Evolutionary conservation across 2,113 vertebrate genomes (phyloP).

Genomic region (Ia io): DNA sequence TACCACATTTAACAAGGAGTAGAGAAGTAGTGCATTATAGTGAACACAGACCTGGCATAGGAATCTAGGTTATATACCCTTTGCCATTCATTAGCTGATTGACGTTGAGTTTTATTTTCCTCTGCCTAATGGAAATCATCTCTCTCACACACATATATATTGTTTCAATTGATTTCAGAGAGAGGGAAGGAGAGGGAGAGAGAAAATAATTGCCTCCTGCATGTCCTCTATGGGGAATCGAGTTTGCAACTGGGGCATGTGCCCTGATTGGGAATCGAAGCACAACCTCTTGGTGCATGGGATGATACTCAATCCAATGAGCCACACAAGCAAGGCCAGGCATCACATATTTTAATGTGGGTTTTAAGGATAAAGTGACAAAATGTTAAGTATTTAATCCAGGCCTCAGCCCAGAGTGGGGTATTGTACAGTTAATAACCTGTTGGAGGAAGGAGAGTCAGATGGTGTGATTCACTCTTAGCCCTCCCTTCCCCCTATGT

Average conservation of each 20-base stretch:
- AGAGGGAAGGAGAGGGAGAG: no score
- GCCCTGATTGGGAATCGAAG: no score
- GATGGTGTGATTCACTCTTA: no score
- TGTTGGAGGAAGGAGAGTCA: neutral
- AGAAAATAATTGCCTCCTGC: no score
- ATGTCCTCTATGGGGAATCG: no score
- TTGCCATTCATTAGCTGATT: neutral
- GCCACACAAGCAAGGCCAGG: no score
- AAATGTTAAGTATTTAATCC: neutral
- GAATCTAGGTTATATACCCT: neutral
- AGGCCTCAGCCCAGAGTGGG: neutral
- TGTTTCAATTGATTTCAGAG: no score
- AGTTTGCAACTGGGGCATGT: no score
- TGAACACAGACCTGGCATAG: neutral
- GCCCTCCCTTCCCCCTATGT: rapidly evolving
- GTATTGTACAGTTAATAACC: neutral
- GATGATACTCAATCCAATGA: no score
- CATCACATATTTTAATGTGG: neutral
- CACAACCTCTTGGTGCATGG: no score
- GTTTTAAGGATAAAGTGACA: neutral
- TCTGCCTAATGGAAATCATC: neutral
- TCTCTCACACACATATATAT: no score
- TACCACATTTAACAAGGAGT: neutral
- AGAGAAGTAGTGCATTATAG: neutral
- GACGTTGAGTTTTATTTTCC: neutral